Evolutionary conservation across 2,888 invertebrate species (phyloP).

Genomic region (Drosophila differens): DNA sequence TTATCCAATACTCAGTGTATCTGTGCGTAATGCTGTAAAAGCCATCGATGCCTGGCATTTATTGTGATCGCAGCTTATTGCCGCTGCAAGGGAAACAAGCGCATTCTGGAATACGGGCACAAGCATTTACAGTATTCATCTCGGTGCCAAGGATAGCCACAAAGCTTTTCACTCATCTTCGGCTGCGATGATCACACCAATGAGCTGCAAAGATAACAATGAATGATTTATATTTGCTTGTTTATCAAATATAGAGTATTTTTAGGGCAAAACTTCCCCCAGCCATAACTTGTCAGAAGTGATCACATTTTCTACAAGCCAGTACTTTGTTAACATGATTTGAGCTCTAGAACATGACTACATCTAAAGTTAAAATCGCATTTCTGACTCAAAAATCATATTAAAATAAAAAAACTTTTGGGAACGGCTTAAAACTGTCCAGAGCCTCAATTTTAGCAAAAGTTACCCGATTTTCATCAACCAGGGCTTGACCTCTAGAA

Average conservation of each 20-base stretch:
- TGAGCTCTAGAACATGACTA: accelerated
- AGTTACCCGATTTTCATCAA: background rate
- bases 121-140: conserved; percentile 10
- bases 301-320: background rate
- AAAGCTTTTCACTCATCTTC: conserved; percentile 21
- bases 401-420: background rate
- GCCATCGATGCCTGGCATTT: conserved; percentile 78
- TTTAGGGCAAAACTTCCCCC: background rate
- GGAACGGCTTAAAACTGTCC: background rate
- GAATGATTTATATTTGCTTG: background rate
- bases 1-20: conserved; percentile 68
- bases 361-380: background rate
- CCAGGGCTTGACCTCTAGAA: background rate
- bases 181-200: background rate
- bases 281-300: background rate
- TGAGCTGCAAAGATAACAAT: conserved; percentile 15
- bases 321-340: background rate
- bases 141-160: conserved; percentile 58
- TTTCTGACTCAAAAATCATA: background rate
- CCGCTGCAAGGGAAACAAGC: conserved; percentile 37
- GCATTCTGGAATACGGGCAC: conserved; percentile 23
- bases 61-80: conserved; percentile 71
- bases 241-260: background rate
- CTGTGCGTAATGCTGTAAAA: conserved; percentile 63
- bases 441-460: background rate